A percentile compares a stretch with the other conserved stretches of the same genome.
These are phyloP conservation scores for Steatornis caripensis DNA, from an alignment of 2,113 vertebrate genomes.

Conservation along the genomic window DNA sequence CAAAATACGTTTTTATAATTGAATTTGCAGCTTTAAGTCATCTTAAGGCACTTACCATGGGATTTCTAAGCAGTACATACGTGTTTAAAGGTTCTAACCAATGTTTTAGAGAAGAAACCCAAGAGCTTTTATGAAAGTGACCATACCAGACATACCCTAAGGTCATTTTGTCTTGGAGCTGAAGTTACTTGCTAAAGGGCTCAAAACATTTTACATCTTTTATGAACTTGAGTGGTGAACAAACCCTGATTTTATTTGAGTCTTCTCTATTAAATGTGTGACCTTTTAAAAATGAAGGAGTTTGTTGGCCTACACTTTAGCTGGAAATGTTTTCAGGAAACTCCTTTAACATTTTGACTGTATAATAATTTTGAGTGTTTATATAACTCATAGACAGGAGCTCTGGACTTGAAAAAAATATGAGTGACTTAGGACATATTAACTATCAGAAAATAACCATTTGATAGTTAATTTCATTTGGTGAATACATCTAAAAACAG, in stretches of 20 bases:
- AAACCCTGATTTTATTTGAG: not conserved
- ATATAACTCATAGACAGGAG: not conserved
- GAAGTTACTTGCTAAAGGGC: not conserved
- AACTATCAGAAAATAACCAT: not conserved
- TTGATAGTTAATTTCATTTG: not conserved
- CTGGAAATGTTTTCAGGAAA: not conserved
- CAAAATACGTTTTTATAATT: not conserved
- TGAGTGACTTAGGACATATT: not conserved
- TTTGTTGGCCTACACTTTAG: not conserved
- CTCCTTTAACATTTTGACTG: not conserved
- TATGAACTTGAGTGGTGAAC: not conserved
- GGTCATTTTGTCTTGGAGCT: not conserved
- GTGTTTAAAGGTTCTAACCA: not conserved
- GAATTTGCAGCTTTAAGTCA: not conserved
- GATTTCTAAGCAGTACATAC: not conserved
- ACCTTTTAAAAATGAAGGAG: not conserved
- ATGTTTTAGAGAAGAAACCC: not conserved
- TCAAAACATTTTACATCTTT: not conserved
- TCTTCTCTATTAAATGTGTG: not conserved
- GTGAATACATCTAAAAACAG: not conserved
- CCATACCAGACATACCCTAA: not conserved
- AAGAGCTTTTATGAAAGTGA: not conserved
- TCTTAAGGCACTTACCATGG: not conserved
- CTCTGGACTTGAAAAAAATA: not conserved
- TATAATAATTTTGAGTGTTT: slow-evolving; percentile 2